phyloP scores from a whole-genome alignment of 2,797 vertebrate species.

The Pterois miles region DNA sequence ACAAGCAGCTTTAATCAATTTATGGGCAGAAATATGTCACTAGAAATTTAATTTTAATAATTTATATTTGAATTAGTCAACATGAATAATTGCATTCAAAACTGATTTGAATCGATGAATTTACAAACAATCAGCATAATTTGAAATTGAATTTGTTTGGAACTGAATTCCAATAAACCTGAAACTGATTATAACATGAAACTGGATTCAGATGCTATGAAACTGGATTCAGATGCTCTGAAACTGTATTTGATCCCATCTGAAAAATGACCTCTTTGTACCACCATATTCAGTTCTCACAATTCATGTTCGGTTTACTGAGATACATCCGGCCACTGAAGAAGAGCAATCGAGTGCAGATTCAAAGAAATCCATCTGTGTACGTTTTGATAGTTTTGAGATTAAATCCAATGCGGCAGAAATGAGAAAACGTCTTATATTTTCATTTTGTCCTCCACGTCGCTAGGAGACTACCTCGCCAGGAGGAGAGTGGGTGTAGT shows the following conservation, averaged over 20 bases:
- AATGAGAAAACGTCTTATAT: rapidly evolving
- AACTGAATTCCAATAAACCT: too few relatives aligned
- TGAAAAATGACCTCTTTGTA: not conserved
- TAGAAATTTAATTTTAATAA: not conserved
- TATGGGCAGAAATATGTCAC: too few relatives aligned
- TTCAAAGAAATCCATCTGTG: too few relatives aligned
- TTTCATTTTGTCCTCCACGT: too few relatives aligned
- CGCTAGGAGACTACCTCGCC: too few relatives aligned
- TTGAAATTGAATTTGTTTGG: not conserved
- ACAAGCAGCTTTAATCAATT: not conserved
- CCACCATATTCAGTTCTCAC: not conserved
- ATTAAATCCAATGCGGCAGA: too few relatives aligned
- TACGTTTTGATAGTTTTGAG: too few relatives aligned
- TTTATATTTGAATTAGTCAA: not conserved
- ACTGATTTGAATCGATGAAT: too few relatives aligned
- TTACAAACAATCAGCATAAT: too few relatives aligned
- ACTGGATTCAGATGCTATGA: too few relatives aligned
- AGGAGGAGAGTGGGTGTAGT: rapidly evolving
- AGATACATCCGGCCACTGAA: rapidly evolving
- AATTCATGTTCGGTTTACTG: not conserved
- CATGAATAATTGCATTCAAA: not conserved
- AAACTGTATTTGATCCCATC: not conserved
- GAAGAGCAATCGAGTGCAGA: not conserved
- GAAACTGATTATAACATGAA: too few relatives aligned
- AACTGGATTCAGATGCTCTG: not conserved